phyloP scores from a whole-genome alignment of 2,113 vertebrate genomes.

The Cromileptes altivelis region DNA sequence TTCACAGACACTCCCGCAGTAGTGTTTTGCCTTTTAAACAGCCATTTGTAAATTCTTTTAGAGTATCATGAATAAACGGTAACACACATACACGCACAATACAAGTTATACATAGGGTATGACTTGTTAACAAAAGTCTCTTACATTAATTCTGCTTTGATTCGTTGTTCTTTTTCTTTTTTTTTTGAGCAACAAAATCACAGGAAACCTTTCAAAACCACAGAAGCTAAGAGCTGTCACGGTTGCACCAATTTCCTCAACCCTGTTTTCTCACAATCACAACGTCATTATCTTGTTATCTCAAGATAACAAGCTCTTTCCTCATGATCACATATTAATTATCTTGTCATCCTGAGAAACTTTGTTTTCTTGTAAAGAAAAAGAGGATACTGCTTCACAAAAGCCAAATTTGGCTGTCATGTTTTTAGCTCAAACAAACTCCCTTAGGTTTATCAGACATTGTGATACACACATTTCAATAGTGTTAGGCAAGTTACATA shows the following conservation, averaged over 20 bases:
- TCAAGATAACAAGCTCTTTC: constrained; percentile 47
- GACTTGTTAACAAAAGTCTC: constrained; percentile 8
- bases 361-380: constrained; percentile 15
- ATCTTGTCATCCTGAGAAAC: constrained; percentile 53
- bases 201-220: constrained; percentile 32
- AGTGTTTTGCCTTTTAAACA: constrained; percentile 28
- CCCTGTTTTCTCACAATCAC: constrained; percentile 57
- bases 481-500: neutral
- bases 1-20: constrained; percentile 38
- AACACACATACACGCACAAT: neutral
- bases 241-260: constrained; percentile 19
- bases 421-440: neutral
- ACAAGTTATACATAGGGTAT: neutral
- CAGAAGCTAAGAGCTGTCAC: constrained; percentile 23
- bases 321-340: constrained; percentile 55
- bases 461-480: neutral
- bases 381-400: neutral
- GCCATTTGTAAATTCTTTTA: constrained; percentile 19
- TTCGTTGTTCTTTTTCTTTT: neutral
- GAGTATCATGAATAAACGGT: constrained; percentile 10
- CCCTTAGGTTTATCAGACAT: neutral
- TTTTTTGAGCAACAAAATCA: constrained; percentile 11
- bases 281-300: constrained; percentile 68
- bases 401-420: constrained; percentile 13
- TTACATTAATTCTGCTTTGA: constrained; percentile 6